Conservation (phyloP, 2,888 invertebrate genomes). For the Amiota minor region DNA sequence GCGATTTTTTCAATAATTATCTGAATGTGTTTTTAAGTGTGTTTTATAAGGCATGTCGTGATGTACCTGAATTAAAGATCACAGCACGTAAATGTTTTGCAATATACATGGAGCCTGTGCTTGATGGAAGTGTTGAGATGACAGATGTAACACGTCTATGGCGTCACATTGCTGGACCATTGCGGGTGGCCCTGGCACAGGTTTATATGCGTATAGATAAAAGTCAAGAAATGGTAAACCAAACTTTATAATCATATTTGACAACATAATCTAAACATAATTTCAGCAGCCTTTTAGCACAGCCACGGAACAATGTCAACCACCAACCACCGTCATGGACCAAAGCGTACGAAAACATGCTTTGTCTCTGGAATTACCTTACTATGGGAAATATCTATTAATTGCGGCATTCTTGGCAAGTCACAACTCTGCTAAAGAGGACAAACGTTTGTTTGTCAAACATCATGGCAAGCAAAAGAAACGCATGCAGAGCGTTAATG, state of each 20-base stretch:
- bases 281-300: background rate
- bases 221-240: constrained; percentile 39
- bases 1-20: constrained; percentile 83
- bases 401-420: constrained; percentile 94
- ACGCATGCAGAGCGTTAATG: constrained; percentile 77
- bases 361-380: constrained; percentile 86
- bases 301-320: too few relatives aligned
- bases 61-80: constrained; percentile 86
- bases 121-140: constrained; percentile 78
- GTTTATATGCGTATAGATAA: constrained; percentile 82
- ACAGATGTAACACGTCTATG: constrained; percentile 83
- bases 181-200: constrained; percentile 83
- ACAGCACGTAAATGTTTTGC: constrained; percentile 85
- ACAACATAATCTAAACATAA: background rate
- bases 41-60: constrained; percentile 88
- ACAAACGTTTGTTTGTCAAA: constrained; percentile 90
- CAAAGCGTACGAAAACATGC: constrained; percentile 76
- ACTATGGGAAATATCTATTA: constrained; percentile 90
- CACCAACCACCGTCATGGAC: constrained; percentile 35
- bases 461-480: constrained; percentile 83
- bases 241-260: background rate
- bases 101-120: constrained; percentile 86
- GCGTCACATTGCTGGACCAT: constrained; percentile 84
- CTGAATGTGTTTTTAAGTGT: constrained; percentile 87
- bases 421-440: constrained; percentile 91